Base-by-base conservation (phyloP, 37 sponge, comb jelly and placozoan species). In the Dysidea cf. avara region DNA sequence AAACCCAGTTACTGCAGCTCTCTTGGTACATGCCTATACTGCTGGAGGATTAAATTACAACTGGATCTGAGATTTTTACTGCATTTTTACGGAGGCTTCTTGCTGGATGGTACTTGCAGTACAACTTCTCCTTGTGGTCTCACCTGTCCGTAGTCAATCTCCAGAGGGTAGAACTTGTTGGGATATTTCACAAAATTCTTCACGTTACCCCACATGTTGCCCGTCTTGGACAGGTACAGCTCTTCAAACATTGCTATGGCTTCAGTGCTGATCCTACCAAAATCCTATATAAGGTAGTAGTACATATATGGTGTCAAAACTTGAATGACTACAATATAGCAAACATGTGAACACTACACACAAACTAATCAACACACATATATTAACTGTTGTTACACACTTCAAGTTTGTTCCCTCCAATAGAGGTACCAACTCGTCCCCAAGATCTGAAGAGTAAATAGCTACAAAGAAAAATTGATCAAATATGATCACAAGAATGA, bases 131-230 rank as follows among this genome's bases (percentile, higher is more conserved):
- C n/a, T n/a, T n/a, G n/a, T n/a, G n/a, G n/a, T n/a, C n/a, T n/a
- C n/a, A 93, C 87, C 26, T 64, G 71, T 3, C 98, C 95, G 56
- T 98, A 98, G 75, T 98, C 99, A n/a, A 98, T 83, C 53, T 98
- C 96, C 33, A 98, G 72, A 39, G 96, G 99, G 74, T 92, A 95
- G 80, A 95, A 96, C 76, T 92, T 98, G 16, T 85, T 82, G 16
- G 96, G 84, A 1, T 38, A 18, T 53, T 98, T 98, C 24, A 70
- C 79, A 56, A 82, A 85, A 16, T 40, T 39, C 7, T 77, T 66
- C 24, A 82, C 43, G 0, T 64, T 51, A 0, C 74, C 61, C 84
- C 90, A 98, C 24, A 4, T 32, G 66, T 95, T 98, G 26, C 86
- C 84, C 14, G 94, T 94, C 76, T 94, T 94, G 12, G 89, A 87